A percentile compares a stretch with the other conserved stretches of the same genome.
These are phyloP conservation scores for Sebastes cheni DNA, from an alignment of 2,797 vertebrate genomes.

Conservation along the genomic window DNA sequence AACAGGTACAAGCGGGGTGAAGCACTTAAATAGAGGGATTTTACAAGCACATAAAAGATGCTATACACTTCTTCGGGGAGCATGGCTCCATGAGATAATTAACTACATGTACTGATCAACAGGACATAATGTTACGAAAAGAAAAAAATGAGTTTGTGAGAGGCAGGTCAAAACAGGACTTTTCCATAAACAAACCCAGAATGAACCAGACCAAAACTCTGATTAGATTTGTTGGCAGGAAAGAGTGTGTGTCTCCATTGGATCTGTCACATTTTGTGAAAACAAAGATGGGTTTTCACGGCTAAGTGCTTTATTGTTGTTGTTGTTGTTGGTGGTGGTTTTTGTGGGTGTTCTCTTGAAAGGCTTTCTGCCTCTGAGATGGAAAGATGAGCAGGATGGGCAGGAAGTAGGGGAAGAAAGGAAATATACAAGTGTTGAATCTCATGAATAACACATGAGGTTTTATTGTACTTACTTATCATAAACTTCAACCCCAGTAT, in stretches of 20 bases:
- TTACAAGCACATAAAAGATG: constrained; percentile 47
- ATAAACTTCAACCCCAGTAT: constrained; percentile 36
- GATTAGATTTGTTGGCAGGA: constrained; percentile 68
- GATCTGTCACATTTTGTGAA: constrained; percentile 75
- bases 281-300: constrained; percentile 57
- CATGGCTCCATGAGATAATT: constrained; percentile 7
- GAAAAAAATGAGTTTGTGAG: neutral
- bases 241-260: constrained; percentile 63
- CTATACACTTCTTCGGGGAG: constrained; percentile 24
- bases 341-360: constrained; percentile 71
- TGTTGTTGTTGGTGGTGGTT: constrained; percentile 51
- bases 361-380: constrained; percentile 79
- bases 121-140: neutral
- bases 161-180: neutral
- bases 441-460: constrained; percentile 78
- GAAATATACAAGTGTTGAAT: constrained; percentile 74
- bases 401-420: constrained; percentile 67
- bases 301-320: constrained; percentile 77
- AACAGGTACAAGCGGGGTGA: constrained; percentile 60
- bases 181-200: constrained; percentile 9
- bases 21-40: constrained; percentile 63
- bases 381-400: constrained; percentile 71
- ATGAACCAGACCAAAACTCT: constrained; percentile 29
- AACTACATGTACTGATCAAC: neutral
- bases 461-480: constrained; percentile 62